Base-by-base conservation (phyloP, 2,888 invertebrate genomes). In the Hirtodrosophila duncani region DNA sequence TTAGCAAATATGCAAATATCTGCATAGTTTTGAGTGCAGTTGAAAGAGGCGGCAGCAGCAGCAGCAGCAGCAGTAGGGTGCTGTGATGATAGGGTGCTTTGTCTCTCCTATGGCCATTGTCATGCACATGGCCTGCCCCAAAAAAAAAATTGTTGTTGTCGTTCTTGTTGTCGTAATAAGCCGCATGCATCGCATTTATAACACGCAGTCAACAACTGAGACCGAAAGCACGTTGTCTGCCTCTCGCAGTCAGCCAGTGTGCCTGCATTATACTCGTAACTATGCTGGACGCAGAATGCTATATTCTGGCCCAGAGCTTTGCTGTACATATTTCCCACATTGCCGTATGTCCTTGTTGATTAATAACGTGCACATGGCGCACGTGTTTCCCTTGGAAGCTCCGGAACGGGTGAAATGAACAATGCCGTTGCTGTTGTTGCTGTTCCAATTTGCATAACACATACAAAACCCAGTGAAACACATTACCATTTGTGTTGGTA, bases 351-450 rank as follows among this genome's bases (percentile, higher is more conserved):
- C 69, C 58, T 53, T 80, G 63, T 75, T 72, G 80, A 72, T 72
- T 72, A 72, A 75, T 72, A 79, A 75, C 77, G 59, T 60, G 72
- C 65, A 65, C 77, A 71, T 79, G 62, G 48, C 63, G 72, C 72
- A 74, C 77, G 81, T 74, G 81, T 52, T 65, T 51, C 49, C 48
- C 21, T 56, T 37, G 56, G 44, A 55, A 45, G 46, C n/a, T n/a
- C n/a, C n/a, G n/a, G n/a, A n/a, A n/a, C n/a, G n/a, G n/a, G 61
- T 53, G 46, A 41, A 53, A 57, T 21, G 53, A 64, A 49, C 49
- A 41, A 58, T 39, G 43, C 59, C 49, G 34, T 59, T 41, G n/a
- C 33, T 36, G 44, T 48, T 50, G 50, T 21, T 36, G 36, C 29
- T 27, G 50, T 21, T 36, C 21, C 29, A 20, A 41, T 20, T 69